Evolutionary conservation across 2,113 vertebrate genomes (phyloP).

Genomic region (Colaptes auratus): DNA sequence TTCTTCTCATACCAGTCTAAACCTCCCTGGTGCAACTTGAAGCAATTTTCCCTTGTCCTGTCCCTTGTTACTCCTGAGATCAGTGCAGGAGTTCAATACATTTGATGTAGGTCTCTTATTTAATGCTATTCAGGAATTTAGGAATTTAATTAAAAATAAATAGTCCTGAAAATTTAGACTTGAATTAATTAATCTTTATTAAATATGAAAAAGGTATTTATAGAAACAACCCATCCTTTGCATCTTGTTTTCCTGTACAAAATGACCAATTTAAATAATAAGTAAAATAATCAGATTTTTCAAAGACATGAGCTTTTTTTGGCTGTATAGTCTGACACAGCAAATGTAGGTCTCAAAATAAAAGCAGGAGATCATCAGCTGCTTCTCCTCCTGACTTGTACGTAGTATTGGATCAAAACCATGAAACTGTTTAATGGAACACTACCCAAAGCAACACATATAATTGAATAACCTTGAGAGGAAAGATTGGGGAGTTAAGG

Average conservation of each 20-base stretch:
- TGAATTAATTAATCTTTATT: background rate
- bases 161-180: background rate
- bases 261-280: background rate
- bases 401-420: conserved; percentile 2
- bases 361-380: background rate
- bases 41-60: no score
- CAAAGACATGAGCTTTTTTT: background rate
- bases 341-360: background rate
- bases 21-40: no score
- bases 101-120: background rate
- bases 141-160: background rate
- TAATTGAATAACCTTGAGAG: conserved; percentile 66
- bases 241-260: background rate
- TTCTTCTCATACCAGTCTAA: no score
- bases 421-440: conserved; percentile 31
- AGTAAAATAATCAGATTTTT: background rate
- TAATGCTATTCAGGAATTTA: background rate
- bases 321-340: background rate
- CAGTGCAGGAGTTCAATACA: background rate
- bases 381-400: conserved; percentile 3
- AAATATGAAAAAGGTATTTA: background rate
- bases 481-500: conserved; percentile 47
- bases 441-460: conserved; percentile 9
- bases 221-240: background rate
- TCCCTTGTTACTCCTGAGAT: background rate